These are phyloP conservation scores for Siniperca scherzeri DNA, from an alignment of 2,797 vertebrate genomes.

Conservation along the genomic window DNA sequence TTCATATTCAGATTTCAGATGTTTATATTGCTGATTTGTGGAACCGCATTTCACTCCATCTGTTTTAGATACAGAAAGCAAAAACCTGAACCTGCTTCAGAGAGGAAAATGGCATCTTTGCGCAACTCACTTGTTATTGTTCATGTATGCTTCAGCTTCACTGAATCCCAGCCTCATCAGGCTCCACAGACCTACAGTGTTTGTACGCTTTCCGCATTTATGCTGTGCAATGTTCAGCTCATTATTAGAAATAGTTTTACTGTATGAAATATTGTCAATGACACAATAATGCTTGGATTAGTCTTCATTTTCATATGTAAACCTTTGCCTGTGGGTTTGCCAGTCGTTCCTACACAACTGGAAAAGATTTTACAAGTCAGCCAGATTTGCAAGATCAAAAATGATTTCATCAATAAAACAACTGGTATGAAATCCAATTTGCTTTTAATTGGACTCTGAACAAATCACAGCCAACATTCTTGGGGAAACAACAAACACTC, in stretches of 20 bases:
- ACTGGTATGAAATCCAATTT: not conserved
- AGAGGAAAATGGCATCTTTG: not conserved
- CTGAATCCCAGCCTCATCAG: not conserved
- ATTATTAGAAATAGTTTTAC: not conserved
- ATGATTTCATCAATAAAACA: not conserved
- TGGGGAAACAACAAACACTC: too few species aligned
- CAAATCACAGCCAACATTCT: not conserved
- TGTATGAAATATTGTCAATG: not conserved
- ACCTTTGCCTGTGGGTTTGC: not conserved
- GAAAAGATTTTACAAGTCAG: not conserved
- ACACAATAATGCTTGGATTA: not conserved
- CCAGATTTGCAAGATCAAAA: not conserved
- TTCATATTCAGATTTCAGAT: too few species aligned
- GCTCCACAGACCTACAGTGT: not conserved
- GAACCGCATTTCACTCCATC: not conserved
- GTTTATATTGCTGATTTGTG: not conserved
- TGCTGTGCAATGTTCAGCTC: not conserved
- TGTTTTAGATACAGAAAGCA: not conserved
- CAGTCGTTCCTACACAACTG: not conserved
- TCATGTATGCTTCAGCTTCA: not conserved
- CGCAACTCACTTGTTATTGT: not conserved
- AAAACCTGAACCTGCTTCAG: not conserved
- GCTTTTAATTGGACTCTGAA: not conserved
- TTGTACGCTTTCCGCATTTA: not conserved
- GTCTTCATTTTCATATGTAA: not conserved